Base-by-base conservation (phyloP, 1,140 invertebrate genomes). In the Tetramorium parvispinum region DNA sequence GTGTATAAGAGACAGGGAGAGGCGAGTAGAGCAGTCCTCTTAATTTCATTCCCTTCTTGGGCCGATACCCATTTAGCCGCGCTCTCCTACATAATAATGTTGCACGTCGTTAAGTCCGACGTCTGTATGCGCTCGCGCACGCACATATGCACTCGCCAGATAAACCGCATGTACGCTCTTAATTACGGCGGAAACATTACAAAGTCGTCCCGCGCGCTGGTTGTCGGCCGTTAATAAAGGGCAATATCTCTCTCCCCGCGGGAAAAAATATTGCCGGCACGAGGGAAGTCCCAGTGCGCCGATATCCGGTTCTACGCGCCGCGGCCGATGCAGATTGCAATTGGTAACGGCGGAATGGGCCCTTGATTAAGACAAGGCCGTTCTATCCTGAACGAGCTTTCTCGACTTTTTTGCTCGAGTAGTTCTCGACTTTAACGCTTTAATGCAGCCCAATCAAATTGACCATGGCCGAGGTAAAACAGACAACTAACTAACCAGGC, bases 91-190 rank as follows among this genome's bases (percentile, higher is more conserved):
- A 61, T 76, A 86, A 90, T 85, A 90, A 88, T 88, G 87, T 88
- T 85, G 86, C 89, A 88, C 87, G 86, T 90, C 87, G 89, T 88
- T 90, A 91, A 90, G 77, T 51, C 71, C 46, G 65, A 63, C 57
- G 79, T 75, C 55, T 32, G 68, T 55, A 51, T 51, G 65, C 55
- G 49, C 27, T 51, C 63, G 63, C 37, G 61, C 61, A 43, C 49
- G 51, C 65, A 18, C 68, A 75, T 51, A n/a, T n/a, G 21, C 79
- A 18, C 79, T 32, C 63, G n/a, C 16, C 76, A 46, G 46, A 79
- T 55, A 85, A 86, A 85, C 53, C 59, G 43, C 75, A 53, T 57
- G 32, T 78, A 78, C 82, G 57, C 71, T 88, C 59, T 76, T 89
- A 89, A 89, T 89, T 89, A 89, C 57, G 68, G 57, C 55, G 61